A percentile compares a stretch with the other conserved stretches of the same genome.
phyloP scores from a whole-genome alignment of 1,140 invertebrate genomes.

The Leptestheria dahalacensis region DNA sequence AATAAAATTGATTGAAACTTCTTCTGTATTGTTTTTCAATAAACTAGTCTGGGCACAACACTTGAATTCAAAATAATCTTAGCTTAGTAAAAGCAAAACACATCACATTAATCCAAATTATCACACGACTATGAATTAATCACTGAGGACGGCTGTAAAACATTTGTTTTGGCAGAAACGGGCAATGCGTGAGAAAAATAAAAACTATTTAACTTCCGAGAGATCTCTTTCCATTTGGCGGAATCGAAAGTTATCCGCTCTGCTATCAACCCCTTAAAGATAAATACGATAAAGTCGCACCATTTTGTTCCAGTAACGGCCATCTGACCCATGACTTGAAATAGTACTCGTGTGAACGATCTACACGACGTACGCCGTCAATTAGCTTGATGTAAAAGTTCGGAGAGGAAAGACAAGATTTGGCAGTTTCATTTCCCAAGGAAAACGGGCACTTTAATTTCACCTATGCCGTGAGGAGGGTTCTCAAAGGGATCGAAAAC shows the following conservation, averaged over 20 bases:
- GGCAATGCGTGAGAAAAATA: conserved; percentile 4
- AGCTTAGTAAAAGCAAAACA: no score
- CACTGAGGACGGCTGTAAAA: not conserved
- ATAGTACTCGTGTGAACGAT: not conserved
- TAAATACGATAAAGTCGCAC: not conserved
- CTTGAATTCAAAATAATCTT: no score
- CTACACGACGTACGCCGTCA: not conserved
- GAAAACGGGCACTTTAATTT: conserved; percentile 4
- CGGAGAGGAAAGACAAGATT: not conserved
- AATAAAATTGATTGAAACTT: no score
- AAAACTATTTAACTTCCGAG: not conserved
- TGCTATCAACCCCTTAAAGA: not conserved
- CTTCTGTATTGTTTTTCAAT: no score
- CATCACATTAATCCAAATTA: no score
- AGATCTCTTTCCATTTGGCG: not conserved
- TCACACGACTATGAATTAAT: not conserved
- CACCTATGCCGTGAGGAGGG: not conserved
- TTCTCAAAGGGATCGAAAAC: conserved; percentile 2
- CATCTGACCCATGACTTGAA: not conserved
- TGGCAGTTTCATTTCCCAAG: not conserved
- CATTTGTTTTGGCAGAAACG: no score
- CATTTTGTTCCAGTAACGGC: not conserved
- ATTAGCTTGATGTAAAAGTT: conserved; percentile 5
- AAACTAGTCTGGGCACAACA: no score
- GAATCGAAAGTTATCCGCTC: not conserved